These are phyloP conservation scores for Calliopsis andreniformis DNA, from an alignment of 1,140 invertebrate genomes.

Conservation along the genomic window DNA sequence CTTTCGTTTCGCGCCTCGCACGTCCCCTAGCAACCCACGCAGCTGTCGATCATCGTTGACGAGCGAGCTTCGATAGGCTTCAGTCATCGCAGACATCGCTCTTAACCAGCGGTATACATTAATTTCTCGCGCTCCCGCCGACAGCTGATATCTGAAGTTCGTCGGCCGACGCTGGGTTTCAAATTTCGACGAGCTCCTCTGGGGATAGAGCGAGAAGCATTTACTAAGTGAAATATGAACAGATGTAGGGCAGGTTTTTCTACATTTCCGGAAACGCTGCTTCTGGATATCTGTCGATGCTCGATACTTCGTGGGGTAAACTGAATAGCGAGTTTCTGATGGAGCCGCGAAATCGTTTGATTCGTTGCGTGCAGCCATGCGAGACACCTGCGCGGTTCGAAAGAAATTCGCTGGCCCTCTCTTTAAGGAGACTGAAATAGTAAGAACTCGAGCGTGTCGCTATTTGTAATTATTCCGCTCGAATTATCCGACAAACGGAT, in stretches of 20 bases:
- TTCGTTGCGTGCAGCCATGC: slow-evolving; percentile 29
- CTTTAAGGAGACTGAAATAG: slow-evolving; percentile 25
- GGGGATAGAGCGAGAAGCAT: not conserved
- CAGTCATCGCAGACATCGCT: not conserved
- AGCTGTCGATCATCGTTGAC: slow-evolving; percentile 21
- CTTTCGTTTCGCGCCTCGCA: not conserved
- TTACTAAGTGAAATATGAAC: slow-evolving; percentile 1
- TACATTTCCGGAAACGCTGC: not conserved
- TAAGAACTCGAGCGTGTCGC: slow-evolving; percentile 7
- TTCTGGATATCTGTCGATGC: not conserved
- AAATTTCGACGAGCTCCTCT: slow-evolving; percentile 9
- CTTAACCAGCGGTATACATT: slow-evolving; percentile 1
- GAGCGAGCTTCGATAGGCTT: slow-evolving; percentile 24
- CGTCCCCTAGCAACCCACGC: slow-evolving; percentile 28
- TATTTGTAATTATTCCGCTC: slow-evolving; percentile 54
- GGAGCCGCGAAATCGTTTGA: not conserved
- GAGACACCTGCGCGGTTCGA: slow-evolving; percentile 36
- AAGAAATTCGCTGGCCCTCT: slow-evolving; percentile 33
- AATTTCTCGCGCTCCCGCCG: slow-evolving; percentile 13
- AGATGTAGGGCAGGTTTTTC: not conserved
- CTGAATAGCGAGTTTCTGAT: no score
- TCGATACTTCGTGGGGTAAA: not conserved
- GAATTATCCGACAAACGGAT: slow-evolving; percentile 51
- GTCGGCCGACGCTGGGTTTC: not conserved
- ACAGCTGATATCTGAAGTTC: slow-evolving; percentile 23